Base-by-base conservation (phyloP, 2,888 invertebrate genomes). In the Oscheius sp. region DNA sequence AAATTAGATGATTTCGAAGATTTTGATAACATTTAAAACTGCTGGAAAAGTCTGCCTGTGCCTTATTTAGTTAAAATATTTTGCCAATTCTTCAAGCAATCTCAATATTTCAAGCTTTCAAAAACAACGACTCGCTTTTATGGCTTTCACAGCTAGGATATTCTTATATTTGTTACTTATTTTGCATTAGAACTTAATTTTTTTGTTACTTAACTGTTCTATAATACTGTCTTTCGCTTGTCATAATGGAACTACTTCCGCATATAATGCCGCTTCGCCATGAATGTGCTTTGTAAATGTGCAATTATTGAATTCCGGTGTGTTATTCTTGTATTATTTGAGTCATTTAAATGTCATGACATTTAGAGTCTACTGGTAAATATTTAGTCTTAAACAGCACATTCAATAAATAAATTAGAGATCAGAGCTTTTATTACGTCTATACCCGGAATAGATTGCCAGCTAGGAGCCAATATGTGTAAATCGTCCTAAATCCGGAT, bases 1-100 rank as follows among this genome's bases (percentile, higher is more conserved):
- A 61, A 61, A 27, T 70, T 73, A 25, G 77, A 79, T 8, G 79
- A 79, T 45, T 72, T 77, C 53, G 79, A 79, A 27, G 75, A 74
- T 55, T 72, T 72, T 27, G 58, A 57, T 57, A 29, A 50, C 31
- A 42, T 61, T 45, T 61, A 61, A 25, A 20, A 8, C 3, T 57
- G 34, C 39, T 57, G 25, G 34, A n/a, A 31, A 27, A 23, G n/a
- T 23, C 31, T 34, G 17, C 34, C 57, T 27, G 52, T 27, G 25
- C 29, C 25, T 10, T 25, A 17, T 55, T 55, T 57, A 25, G 52
- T n/a, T 29, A 20, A 25, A 15, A 29, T 27, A 15, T 25, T n/a
- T 29, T 55, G 34, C 55, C 55, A 55, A 12, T 55, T 33, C 37
- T 20, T 25, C 34, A 33, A 55, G 55, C 34, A 34, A 25, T 50